A percentile compares a stretch with the other conserved stretches of the same genome.
phyloP scores from a whole-genome alignment of 2,888 invertebrate genomes.

The Archaeoteleia sp. region DNA sequence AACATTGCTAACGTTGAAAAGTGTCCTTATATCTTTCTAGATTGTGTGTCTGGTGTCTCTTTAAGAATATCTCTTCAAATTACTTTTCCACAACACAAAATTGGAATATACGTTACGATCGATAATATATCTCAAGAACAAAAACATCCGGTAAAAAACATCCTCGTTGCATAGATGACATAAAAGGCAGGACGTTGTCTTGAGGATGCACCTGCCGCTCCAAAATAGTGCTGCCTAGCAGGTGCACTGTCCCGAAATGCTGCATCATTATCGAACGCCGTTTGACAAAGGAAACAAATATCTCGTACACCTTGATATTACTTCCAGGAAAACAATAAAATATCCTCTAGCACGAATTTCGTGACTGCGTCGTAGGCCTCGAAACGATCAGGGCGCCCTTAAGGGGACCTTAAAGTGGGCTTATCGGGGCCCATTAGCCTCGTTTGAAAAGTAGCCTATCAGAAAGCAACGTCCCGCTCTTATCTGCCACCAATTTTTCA shows the following conservation, averaged over 20 bases:
- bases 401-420: constrained; percentile 42
- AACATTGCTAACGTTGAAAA: too few relatives aligned
- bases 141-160: too few relatives aligned
- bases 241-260: constrained; percentile 11
- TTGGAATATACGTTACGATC: too few relatives aligned
- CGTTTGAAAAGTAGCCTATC: constrained; percentile 45
- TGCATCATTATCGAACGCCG: constrained; percentile 11
- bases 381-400: too few relatives aligned
- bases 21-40: too few relatives aligned
- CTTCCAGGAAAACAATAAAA: constrained; percentile 20
- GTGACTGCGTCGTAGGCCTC: too few relatives aligned
- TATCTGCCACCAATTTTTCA: constrained; percentile 47
- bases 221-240: constrained; percentile 18
- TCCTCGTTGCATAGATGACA: too few relatives aligned
- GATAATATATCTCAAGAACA: too few relatives aligned
- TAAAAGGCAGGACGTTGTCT: neutral
- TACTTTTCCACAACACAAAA: too few relatives aligned
- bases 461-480: constrained; percentile 33
- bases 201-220: constrained; percentile 12
- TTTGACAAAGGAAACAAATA: constrained; percentile 29
- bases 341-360: too few relatives aligned
- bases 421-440: constrained; percentile 47
- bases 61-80: too few relatives aligned
- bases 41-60: too few relatives aligned
- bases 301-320: constrained; percentile 2